phyloP scores from a whole-genome alignment of 2,888 invertebrate species.

The Onthophagus sagittarius region DNA sequence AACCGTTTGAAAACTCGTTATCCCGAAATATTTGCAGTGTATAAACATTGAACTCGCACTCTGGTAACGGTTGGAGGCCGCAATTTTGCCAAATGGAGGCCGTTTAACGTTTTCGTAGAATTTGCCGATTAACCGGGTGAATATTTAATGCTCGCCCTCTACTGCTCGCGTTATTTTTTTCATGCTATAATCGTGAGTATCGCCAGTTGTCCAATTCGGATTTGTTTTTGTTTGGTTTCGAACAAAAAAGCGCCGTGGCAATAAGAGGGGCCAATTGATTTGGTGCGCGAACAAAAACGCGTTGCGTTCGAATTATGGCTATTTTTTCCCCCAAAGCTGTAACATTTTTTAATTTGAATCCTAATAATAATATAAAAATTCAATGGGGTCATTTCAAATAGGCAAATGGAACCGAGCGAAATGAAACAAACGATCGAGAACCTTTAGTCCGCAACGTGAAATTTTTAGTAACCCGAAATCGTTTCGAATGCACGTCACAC shows the following conservation, averaged over 20 bases:
- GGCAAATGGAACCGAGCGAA: neutral
- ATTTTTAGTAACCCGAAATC: neutral
- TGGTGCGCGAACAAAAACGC: neutral
- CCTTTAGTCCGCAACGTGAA: neutral
- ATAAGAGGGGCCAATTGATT: neutral
- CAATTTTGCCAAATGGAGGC: neutral
- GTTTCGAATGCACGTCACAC: neutral
- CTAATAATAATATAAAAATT: neutral
- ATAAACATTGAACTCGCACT: neutral
- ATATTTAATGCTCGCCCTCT: neutral
- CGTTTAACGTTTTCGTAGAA: neutral
- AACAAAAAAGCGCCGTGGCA: neutral
- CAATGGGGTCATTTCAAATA: neutral
- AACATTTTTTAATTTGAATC: neutral
- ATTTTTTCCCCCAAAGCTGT: neutral
- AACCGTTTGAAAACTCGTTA: neutral
- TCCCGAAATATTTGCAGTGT: neutral
- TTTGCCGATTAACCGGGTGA: neutral
- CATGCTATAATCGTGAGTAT: neutral
- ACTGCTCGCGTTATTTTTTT: neutral
- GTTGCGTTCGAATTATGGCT: neutral
- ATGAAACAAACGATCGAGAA: neutral
- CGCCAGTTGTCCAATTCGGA: neutral
- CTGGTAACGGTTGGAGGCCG: neutral
- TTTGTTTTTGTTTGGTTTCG: neutral